Percentiles rank a stretch among this genome's conserved stretches.
These are phyloP conservation scores for Phaenicophaeus curvirostris DNA, from an alignment of 2,797 vertebrate genomes.

Conservation along the genomic window DNA sequence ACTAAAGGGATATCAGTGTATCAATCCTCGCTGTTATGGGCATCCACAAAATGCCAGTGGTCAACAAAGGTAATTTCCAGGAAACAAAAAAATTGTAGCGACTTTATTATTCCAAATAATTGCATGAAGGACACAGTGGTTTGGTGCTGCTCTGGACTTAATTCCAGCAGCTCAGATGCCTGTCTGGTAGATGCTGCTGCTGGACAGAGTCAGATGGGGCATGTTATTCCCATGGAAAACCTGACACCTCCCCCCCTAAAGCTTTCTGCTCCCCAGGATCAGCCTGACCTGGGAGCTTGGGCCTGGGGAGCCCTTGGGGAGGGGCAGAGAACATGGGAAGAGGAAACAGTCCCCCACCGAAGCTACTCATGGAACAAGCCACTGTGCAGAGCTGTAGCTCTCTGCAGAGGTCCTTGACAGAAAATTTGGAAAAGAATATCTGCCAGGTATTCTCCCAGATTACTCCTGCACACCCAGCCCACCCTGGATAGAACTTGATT, in stretches of 20 bases:
- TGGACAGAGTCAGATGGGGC: rapidly evolving
- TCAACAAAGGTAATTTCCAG: neutral
- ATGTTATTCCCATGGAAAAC: rapidly evolving
- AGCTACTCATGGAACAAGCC: rapidly evolving
- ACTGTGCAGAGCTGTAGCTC: neutral
- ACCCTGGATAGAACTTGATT: neutral
- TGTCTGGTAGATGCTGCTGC: neutral
- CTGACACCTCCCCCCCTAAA: no score
- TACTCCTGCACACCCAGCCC: neutral
- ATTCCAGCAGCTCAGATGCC: neutral
- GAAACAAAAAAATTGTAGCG: neutral
- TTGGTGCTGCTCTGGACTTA: neutral
- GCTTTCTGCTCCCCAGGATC: rapidly evolving
- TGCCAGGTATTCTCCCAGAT: neutral
- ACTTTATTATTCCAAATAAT: neutral
- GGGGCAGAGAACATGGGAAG: neutral
- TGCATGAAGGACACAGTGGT: rapidly evolving
- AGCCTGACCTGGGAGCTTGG: neutral
- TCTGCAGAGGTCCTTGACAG: neutral
- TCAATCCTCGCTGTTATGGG: neutral
- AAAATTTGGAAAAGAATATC: neutral
- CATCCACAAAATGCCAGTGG: neutral
- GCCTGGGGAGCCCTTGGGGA: rapidly evolving
- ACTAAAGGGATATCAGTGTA: neutral
- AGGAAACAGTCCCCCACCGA: neutral